phyloP scores from a whole-genome alignment of 2,888 invertebrate genomes.

The Corythucha ciliata region DNA sequence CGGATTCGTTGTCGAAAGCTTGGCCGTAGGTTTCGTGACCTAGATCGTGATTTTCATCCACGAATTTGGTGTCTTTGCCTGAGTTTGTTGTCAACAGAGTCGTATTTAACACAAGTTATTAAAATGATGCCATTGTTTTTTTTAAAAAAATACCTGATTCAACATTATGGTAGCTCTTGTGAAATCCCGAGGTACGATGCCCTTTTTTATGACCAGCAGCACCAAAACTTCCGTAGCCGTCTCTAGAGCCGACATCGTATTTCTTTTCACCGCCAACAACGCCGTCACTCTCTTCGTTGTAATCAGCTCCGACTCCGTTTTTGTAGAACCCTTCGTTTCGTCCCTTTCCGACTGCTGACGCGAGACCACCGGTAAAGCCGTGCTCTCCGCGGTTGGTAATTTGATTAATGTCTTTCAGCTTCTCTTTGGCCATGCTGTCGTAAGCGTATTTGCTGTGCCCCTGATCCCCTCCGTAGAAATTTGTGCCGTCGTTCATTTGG shows the following conservation, averaged over 20 bases:
- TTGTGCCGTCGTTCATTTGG: constrained; percentile 10
- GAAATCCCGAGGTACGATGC: constrained; percentile 22
- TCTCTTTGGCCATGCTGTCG: constrained; percentile 10
- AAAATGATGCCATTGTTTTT: too few relatives aligned
- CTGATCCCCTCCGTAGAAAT: constrained; percentile 6
- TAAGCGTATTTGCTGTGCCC: constrained; percentile 14
- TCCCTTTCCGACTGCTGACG: constrained; percentile 7
- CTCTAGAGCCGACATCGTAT: not conserved
- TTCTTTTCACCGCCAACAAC: not conserved
- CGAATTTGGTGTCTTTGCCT: constrained; percentile 21
- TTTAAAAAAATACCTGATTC: constrained; percentile 20
- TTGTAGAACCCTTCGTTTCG: constrained; percentile 3
- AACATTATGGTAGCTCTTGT: constrained; percentile 22
- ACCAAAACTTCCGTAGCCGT: constrained; percentile 1
- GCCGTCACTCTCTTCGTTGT: constrained; percentile 1
- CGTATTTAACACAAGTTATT: too few relatives aligned
- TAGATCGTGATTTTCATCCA: constrained; percentile 22
- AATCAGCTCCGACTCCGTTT: not conserved
- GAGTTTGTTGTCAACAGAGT: too few relatives aligned
- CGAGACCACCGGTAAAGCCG: constrained; percentile 10
- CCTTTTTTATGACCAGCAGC: constrained; percentile 18
- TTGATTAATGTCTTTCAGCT: constrained; percentile 4
- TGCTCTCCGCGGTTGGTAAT: constrained; percentile 19
- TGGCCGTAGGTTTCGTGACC: constrained; percentile 6
- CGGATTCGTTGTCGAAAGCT: not conserved